phyloP scores from a whole-genome alignment of 2,797 vertebrate genomes.

The Pachyuromys duprasi region DNA sequence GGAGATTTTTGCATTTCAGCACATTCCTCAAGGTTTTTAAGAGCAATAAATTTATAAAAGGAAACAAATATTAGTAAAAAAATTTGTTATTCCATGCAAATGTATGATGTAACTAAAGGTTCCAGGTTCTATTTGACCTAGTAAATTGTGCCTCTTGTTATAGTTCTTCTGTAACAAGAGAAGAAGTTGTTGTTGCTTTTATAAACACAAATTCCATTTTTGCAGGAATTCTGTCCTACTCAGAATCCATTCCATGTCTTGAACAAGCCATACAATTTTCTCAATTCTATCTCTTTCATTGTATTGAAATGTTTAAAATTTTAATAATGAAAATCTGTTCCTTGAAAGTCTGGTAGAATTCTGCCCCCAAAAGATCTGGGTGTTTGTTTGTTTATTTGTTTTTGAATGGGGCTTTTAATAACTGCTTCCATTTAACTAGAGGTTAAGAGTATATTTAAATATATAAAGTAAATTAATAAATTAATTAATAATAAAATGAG shows the following conservation, averaged over 20 bases:
- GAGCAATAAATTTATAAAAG: constrained; percentile 49
- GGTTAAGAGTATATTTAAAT: too few relatives aligned
- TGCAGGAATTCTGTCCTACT: neutral
- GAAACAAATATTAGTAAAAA: constrained; percentile 34
- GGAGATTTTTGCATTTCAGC: constrained; percentile 5
- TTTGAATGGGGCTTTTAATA: too few relatives aligned
- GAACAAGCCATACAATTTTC: neutral
- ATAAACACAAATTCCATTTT: neutral
- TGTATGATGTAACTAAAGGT: constrained; percentile 38
- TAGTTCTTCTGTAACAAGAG: neutral
- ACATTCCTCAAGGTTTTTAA: constrained; percentile 15
- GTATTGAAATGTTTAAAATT: neutral
- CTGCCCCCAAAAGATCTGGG: neutral
- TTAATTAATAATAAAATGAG: too few relatives aligned
- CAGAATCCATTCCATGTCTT: neutral
- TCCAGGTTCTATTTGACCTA: constrained; percentile 28
- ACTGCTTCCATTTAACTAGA: too few relatives aligned
- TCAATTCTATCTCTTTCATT: neutral
- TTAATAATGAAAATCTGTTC: neutral
- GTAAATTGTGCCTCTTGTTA: constrained; percentile 11
- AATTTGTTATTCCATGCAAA: constrained; percentile 14
- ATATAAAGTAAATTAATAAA: too few relatives aligned
- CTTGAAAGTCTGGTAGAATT: neutral
- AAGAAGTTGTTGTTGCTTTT: too few relatives aligned
- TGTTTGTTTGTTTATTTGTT: neutral